Percentiles rank a stretch among this genome's conserved stretches.
Evolutionary conservation across 2,113 vertebrate genomes (phyloP).

Genomic region (Ahaetulla prasina): DNA sequence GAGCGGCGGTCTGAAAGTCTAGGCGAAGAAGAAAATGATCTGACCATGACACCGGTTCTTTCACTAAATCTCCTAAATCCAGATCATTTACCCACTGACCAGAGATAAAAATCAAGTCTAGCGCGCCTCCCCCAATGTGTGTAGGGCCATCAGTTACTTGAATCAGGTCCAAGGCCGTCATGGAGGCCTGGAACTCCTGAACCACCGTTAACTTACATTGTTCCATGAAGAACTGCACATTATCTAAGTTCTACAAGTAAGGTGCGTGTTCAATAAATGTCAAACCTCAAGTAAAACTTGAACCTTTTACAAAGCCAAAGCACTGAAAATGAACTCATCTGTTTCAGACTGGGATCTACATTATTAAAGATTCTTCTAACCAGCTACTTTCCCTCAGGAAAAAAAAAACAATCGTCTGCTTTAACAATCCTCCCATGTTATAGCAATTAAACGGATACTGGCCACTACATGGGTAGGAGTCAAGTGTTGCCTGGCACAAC

Average conservation of each 20-base stretch:
- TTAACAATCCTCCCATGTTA: not conserved
- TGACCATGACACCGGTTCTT: no score
- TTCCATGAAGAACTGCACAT: constrained; percentile 28
- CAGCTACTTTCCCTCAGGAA: not conserved
- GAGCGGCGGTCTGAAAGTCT: no score
- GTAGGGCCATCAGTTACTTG: no score
- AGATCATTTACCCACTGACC: no score
- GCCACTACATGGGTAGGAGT: not conserved
- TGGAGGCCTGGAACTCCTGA: no score
- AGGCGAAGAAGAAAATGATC: no score
- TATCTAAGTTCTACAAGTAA: not conserved
- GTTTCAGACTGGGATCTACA: constrained; percentile 5
- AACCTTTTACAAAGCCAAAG: not conserved
- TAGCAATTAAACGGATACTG: not conserved
- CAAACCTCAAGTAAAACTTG: not conserved
- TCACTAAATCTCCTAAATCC: no score
- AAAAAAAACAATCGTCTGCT: not conserved
- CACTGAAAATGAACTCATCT: not conserved
- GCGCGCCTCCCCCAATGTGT: no score
- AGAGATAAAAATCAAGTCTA: no score
- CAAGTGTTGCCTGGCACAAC: no score
- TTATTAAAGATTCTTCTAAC: not conserved
- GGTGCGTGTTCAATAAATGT: constrained; percentile 8
- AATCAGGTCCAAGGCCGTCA: no score
- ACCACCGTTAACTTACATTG: constrained; percentile 28